Evolutionary conservation across 2,888 invertebrate species (phyloP).

Genomic region (Hypomecis punctinalis): DNA sequence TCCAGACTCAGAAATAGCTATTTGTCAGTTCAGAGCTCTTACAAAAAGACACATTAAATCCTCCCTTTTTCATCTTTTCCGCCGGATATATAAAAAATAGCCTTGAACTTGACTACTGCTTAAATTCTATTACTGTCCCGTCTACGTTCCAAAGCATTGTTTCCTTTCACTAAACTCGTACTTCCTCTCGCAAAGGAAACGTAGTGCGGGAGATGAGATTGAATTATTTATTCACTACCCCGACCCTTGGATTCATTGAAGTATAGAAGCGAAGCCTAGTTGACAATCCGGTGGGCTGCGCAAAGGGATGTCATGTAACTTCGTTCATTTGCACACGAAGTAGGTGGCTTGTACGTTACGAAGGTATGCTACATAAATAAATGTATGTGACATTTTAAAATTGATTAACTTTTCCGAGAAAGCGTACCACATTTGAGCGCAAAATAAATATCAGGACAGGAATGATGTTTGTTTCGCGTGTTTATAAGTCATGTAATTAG

Average conservation of each 20-base stretch:
- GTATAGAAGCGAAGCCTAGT: slow-evolving; percentile 41
- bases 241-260: slow-evolving; percentile 43
- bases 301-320: slow-evolving; percentile 20
- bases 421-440: not conserved
- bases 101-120: slow-evolving; percentile 6
- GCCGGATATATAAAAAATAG: slow-evolving; percentile 35
- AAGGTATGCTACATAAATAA: slow-evolving; percentile 1
- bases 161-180: slow-evolving; percentile 52
- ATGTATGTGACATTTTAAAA: slow-evolving; percentile 3
- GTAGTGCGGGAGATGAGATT: slow-evolving; percentile 36
- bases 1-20: too few relatives aligned
- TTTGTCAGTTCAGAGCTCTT: not conserved
- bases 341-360: not conserved
- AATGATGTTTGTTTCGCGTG: slow-evolving; percentile 1
- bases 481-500: not conserved
- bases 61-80: not conserved
- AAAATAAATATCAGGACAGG: too few relatives aligned
- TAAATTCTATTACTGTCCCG: slow-evolving; percentile 47
- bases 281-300: slow-evolving; percentile 39
- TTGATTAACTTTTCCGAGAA: slow-evolving; percentile 7
- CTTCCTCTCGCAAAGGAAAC: slow-evolving; percentile 54
- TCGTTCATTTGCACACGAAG: slow-evolving; percentile 32
- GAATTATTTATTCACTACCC: slow-evolving; percentile 43
- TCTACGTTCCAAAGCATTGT: slow-evolving; percentile 51
- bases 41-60: not conserved